Percentiles rank a stretch among this genome's conserved stretches.
Conservation (phyloP, 2,113 vertebrate species). For the Pterophyllum scalare region DNA sequence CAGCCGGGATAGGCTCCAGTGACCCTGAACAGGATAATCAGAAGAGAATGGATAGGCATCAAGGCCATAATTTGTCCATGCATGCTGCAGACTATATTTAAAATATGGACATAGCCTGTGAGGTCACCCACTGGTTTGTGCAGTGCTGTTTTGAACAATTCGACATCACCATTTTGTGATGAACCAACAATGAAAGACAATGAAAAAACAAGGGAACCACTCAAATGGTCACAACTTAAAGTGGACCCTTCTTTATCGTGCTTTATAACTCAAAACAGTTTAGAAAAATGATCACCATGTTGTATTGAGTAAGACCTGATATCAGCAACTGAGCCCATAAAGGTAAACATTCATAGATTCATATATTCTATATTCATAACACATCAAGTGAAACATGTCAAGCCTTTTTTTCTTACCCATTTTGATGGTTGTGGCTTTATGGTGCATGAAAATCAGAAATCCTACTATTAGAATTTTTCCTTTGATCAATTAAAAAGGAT, state of each 20-base stretch:
- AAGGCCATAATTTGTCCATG: background rate
- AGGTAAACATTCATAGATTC: background rate
- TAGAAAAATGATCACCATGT: background rate
- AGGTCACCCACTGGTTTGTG: background rate
- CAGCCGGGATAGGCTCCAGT: no score
- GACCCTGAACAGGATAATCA: no score
- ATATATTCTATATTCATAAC: no score
- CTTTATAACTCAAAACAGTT: background rate
- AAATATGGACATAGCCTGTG: background rate
- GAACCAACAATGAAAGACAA: background rate
- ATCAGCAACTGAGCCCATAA: background rate
- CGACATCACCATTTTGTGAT: no score
- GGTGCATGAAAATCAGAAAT: background rate
- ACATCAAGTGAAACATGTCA: no score
- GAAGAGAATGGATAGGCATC: no score
- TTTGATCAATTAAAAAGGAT: background rate
- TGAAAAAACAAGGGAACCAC: background rate
- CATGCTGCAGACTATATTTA: background rate
- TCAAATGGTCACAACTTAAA: background rate
- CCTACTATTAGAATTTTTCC: background rate
- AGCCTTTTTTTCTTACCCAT: no score
- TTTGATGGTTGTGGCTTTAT: background rate
- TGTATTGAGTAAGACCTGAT: background rate
- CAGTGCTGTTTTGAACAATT: background rate
- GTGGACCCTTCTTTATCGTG: background rate